Percentiles rank a stretch among this genome's conserved stretches.
Conservation (phyloP, 1,140 invertebrate species). For the Drosophila azteca region DNA sequence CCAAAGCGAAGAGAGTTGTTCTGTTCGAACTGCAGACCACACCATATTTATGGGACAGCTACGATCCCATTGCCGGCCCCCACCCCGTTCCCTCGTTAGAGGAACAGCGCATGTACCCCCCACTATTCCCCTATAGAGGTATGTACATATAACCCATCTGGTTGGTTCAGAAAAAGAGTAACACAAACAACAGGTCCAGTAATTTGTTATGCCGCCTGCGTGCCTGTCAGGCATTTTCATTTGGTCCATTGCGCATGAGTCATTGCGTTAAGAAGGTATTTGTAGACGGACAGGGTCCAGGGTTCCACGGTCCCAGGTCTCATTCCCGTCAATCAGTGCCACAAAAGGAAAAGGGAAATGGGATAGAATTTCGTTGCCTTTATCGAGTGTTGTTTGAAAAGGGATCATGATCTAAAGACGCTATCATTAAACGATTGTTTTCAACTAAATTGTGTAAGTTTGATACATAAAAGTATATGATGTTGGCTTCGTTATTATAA, state of each 20-base stretch:
- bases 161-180: conserved; percentile 50
- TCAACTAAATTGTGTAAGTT: background rate
- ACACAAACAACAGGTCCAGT: conserved; percentile 39
- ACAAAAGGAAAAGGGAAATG: conserved; percentile 27
- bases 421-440: background rate
- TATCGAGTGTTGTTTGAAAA: conserved; percentile 21
- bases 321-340: conserved; percentile 35
- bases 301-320: background rate
- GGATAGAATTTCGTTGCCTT: conserved; percentile 23
- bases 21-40: conserved; percentile 28
- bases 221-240: conserved; percentile 57
- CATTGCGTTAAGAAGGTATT: conserved; percentile 52
- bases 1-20: conserved; percentile 42
- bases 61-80: conserved; percentile 30
- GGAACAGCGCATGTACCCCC: background rate
- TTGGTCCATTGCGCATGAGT: conserved; percentile 76
- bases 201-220: conserved; percentile 73
- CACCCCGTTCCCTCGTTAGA: conserved; percentile 24
- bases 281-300: conserved; percentile 60
- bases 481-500: too few species aligned
- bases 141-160: conserved; percentile 16
- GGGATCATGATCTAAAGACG: conserved; percentile 6
- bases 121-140: conserved; percentile 15
- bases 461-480: too few species aligned
- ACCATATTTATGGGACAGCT: conserved; percentile 50